These are phyloP conservation scores for Graphium colonna DNA, from an alignment of 2,888 invertebrate species.

Conservation along the genomic window DNA sequence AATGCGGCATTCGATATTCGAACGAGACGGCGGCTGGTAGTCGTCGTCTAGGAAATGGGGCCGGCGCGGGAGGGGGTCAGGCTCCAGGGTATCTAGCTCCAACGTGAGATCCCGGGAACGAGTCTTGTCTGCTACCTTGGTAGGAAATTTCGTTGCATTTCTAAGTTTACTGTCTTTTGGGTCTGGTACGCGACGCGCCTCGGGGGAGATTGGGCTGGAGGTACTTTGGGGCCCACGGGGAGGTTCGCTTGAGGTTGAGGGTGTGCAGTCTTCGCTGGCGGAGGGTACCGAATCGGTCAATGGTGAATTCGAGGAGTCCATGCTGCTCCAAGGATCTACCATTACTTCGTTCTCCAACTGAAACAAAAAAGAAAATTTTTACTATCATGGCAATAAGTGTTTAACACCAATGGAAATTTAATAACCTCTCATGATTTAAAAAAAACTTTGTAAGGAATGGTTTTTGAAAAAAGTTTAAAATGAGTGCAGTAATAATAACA, in stretches of 20 bases:
- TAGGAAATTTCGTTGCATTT: slow-evolving; percentile 41
- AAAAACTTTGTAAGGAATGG: too few species aligned
- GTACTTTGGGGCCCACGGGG: slow-evolving; percentile 48
- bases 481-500: too few species aligned
- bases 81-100: slow-evolving; percentile 61
- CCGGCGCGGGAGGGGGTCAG: slow-evolving; percentile 65
- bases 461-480: too few species aligned
- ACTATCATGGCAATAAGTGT: too few species aligned
- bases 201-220: slow-evolving; percentile 52
- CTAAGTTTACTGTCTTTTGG: slow-evolving; percentile 56
- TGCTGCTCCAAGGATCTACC: slow-evolving; percentile 79
- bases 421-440: too few species aligned
- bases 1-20: slow-evolving; percentile 72
- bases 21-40: slow-evolving; percentile 78
- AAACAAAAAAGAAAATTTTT: slow-evolving; percentile 53
- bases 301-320: slow-evolving; percentile 77
- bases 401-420: too few species aligned
- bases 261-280: slow-evolving; percentile 74
- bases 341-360: slow-evolving; percentile 80
- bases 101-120: slow-evolving; percentile 66
- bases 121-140: slow-evolving; percentile 60
- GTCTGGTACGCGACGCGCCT: slow-evolving; percentile 58
- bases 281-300: slow-evolving; percentile 75
- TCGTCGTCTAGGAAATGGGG: slow-evolving; percentile 83
- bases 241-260: slow-evolving; percentile 67